phyloP scores from a whole-genome alignment of 2,113 vertebrate species.

The Tachuris rubrigastra region DNA sequence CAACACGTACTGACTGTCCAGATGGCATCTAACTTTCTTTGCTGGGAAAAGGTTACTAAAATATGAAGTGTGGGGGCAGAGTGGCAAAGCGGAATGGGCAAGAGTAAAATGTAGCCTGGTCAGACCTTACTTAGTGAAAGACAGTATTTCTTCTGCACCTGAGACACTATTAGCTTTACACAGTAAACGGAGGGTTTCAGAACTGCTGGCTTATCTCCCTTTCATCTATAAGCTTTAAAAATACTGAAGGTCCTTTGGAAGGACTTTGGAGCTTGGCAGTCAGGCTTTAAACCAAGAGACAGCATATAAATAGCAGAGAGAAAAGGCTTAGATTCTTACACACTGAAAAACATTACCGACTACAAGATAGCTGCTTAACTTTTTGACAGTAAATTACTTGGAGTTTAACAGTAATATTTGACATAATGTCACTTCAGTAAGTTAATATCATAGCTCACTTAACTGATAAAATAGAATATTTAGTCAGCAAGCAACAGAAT shows the following conservation, averaged over 20 bases:
- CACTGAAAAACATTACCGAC: background rate
- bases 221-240: background rate
- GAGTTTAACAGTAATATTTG: background rate
- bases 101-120: background rate
- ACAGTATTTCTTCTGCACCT: background rate
- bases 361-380: background rate
- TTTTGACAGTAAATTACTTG: background rate
- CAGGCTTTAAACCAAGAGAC: background rate
- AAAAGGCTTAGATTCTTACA: background rate
- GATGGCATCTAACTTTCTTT: background rate
- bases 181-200: background rate
- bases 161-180: background rate
- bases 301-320: background rate
- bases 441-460: background rate
- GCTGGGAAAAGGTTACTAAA: background rate
- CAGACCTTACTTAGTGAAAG: background rate
- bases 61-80: background rate
- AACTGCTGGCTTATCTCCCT: background rate
- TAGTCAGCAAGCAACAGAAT: background rate
- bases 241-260: background rate
- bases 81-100: background rate
- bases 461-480: background rate
- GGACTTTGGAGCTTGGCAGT: background rate
- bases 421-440: background rate
- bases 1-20: rapidly evolving